A percentile compares a stretch with the other conserved stretches of the same genome.
Conservation (phyloP, 2,888 invertebrate genomes). For the Pseudanteris insignis region DNA sequence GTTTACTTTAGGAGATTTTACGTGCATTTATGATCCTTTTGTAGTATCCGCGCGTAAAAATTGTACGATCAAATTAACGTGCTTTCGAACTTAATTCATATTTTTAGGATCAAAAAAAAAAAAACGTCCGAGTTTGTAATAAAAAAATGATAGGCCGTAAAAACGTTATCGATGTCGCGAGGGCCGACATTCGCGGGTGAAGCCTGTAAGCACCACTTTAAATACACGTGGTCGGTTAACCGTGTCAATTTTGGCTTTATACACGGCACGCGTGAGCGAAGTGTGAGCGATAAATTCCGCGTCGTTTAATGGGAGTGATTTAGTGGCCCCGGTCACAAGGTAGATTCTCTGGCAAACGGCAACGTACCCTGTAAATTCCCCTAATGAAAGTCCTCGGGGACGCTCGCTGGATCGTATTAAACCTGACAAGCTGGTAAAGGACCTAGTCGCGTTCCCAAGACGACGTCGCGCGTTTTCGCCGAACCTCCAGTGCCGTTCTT, state of each 20-base stretch:
- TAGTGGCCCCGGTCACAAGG: conserved; percentile 48
- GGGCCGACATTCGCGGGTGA: conserved; percentile 15
- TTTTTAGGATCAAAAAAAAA: conserved; percentile 26
- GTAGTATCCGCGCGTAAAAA: conserved; percentile 19
- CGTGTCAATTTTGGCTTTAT: conserved; percentile 51
- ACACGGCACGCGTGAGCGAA: conserved; percentile 50
- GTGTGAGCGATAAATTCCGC: conserved; percentile 57
- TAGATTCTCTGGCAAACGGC: conserved; percentile 49
- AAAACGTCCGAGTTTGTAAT: conserved; percentile 32
- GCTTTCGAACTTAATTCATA: no score
- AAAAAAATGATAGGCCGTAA: conserved; percentile 34
- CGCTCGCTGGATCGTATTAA: conserved; percentile 62
- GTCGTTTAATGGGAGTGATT: conserved; percentile 59
- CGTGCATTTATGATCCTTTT: no score
- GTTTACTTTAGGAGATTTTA: no score
- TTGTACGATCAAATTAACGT: no score
- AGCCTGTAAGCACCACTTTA: conserved; percentile 23
- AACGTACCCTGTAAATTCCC: conserved; percentile 61
- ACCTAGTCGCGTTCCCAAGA: conserved; percentile 49
- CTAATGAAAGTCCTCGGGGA: conserved; percentile 64
- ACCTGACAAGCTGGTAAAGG: conserved; percentile 58
- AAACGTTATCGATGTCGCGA: conserved; percentile 26
- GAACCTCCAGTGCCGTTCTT: conserved; percentile 42
- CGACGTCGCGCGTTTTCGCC: conserved; percentile 40
- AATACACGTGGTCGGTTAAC: conserved; percentile 35